Evolutionary conservation across 2,113 vertebrate species (phyloP), one percentile per base, ranked within the genome.

Genomic region (Romanogobio albipinnatus): DNA sequence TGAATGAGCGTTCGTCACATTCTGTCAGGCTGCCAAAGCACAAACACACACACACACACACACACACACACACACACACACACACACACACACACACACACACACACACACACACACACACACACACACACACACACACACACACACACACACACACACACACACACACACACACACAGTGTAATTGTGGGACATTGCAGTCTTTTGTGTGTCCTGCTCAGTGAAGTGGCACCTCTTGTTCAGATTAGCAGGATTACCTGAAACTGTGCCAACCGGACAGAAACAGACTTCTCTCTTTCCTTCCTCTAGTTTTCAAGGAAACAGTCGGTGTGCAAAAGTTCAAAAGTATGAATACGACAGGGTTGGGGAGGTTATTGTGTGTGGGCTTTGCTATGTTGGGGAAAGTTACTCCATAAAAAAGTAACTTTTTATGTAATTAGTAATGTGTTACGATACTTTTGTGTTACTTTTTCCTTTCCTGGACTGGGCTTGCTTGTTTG

Each of bases 231-330:
- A 56, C n/a, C 36, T 82, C 81, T 58, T 56, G 66, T 82, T 82
- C 36, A 56, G 81, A 82, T 82, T 45, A 73, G 36, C 53, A 26
- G 70, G 66, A 58, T 59, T 83, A 82, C 53, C 66, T 83, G 81
- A 59, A 59, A 24, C 68, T n/a, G 59, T 86, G 76, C 76, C 76
- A 79, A 26, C 7, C 26, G 26, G 15, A 76, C 49, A 76, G 74
- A 76, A 76, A 76, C 24, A 11, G 6, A 22, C 56, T 45, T 47
- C 43, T 64, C 77, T 62, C 4, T 64, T 47, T 64, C 17, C 36
- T 36, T 78, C 51, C 26, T 22, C 9, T 17, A 33, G 75, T 59
- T 78, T 78, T 78, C 29, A 59, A 43, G 19, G 33, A 59, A 78
- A 78, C 76, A 43, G 53, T 56, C 26, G 3, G 45, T 49, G n/a